phyloP scores from a whole-genome alignment of 1,140 invertebrate species.

The Propsilocerus akamusi region DNA sequence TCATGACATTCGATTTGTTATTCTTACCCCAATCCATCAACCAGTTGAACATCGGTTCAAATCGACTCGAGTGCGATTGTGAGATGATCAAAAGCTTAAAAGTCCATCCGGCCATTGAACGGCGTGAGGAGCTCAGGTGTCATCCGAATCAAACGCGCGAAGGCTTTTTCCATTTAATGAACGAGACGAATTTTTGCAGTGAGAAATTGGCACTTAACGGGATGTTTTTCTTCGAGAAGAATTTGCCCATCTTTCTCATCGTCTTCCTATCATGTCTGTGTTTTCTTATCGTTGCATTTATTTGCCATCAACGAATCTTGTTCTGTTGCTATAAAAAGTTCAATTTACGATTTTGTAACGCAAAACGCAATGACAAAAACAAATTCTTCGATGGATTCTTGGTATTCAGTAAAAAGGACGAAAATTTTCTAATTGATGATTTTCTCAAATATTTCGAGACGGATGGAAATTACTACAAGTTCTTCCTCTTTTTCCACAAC shows the following conservation, averaged over 20 bases:
- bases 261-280: not conserved
- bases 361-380: not conserved
- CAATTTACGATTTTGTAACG: not conserved
- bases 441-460: not conserved
- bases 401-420: not conserved
- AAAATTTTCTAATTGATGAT: not conserved
- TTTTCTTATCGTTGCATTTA: not conserved
- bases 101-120: not conserved
- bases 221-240: not conserved
- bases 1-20: constrained; percentile 19
- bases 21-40: not conserved
- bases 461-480: not conserved
- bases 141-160: not conserved
- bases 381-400: not conserved
- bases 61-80: not conserved
- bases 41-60: not conserved
- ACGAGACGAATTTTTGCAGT: not conserved
- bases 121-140: not conserved
- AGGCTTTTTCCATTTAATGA: not conserved
- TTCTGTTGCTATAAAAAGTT: not conserved
- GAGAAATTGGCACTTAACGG: not conserved
- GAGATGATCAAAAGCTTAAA: not conserved
- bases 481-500: not conserved
- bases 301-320: not conserved
- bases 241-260: not conserved